Conservation (phyloP, 2,888 invertebrate species). For the Eucriotettix oculatus region DNA sequence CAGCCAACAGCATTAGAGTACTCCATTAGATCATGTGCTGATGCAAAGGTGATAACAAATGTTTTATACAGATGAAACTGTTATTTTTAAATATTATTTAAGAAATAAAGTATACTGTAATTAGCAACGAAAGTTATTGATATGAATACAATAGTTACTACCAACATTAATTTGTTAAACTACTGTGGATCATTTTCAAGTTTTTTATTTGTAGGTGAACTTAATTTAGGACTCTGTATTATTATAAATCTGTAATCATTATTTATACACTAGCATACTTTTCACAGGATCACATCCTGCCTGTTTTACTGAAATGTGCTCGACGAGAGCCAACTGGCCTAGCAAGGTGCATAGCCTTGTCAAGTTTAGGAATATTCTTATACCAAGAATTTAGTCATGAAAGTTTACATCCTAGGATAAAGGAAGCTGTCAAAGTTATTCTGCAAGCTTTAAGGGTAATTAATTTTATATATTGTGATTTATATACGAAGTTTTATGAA, state of each 20-base stretch:
- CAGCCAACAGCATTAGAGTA: conserved; percentile 45
- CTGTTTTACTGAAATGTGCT: conserved; percentile 72
- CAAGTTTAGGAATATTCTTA: conserved; percentile 61
- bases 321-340: conserved; percentile 72
- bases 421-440: conserved; percentile 50
- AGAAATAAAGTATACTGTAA: no score
- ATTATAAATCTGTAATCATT: no score
- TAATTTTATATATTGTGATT: background rate
- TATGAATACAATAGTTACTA: no score
- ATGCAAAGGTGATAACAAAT: conserved; percentile 44
- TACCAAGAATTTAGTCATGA: conserved; percentile 46
- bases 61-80: background rate
- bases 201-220: no score
- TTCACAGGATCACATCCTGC: conserved; percentile 66
- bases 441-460: conserved; percentile 50
- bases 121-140: no score
- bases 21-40: conserved; percentile 43
- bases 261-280: conserved; percentile 2
- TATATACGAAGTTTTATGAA: no score
- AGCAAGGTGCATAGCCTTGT: conserved; percentile 77
- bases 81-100: no score
- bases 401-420: conserved; percentile 43
- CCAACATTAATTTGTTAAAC: no score
- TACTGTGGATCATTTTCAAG: no score
- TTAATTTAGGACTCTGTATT: no score